Evolutionary conservation across 1,140 invertebrate species (phyloP).

Genomic region (Bradysia coprophila): DNA sequence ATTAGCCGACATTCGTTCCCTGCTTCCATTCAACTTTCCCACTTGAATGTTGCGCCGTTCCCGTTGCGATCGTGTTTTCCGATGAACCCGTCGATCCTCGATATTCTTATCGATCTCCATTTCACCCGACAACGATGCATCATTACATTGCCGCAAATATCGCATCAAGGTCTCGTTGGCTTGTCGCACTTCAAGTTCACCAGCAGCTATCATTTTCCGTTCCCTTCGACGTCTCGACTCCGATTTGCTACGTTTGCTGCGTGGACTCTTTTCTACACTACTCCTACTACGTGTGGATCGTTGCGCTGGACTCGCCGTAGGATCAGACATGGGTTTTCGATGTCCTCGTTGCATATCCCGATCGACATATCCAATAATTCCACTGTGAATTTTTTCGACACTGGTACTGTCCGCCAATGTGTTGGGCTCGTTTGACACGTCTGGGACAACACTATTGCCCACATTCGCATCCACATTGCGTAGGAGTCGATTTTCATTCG

Average conservation of each 20-base stretch:
- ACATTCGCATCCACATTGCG: not conserved
- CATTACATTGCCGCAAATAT: conserved; percentile 23
- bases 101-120: conserved; percentile 22
- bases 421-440: not conserved
- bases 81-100: conserved; percentile 21
- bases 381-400: not conserved
- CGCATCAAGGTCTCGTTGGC: conserved; percentile 23
- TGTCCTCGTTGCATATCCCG: not conserved
- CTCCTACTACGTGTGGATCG: conserved; percentile 18
- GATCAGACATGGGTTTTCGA: conserved; percentile 20
- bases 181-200: conserved; percentile 23
- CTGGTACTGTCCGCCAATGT: not conserved
- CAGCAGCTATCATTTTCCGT: conserved; percentile 20
- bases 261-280: conserved; percentile 23
- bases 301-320: conserved; percentile 23
- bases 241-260: conserved; percentile 22
- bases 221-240: conserved; percentile 19
- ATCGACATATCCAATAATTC: conserved; percentile 1
- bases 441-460: not conserved
- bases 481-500: too few species aligned
- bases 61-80: conserved; percentile 23
- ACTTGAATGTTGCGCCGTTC: conserved; percentile 9
- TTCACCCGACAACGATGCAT: conserved; percentile 21
- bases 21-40: not conserved
- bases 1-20: conserved; percentile 5